These are phyloP conservation scores for Eristalinus sepulchralis DNA, from an alignment of 2,888 invertebrate species.

Conservation along the genomic window DNA sequence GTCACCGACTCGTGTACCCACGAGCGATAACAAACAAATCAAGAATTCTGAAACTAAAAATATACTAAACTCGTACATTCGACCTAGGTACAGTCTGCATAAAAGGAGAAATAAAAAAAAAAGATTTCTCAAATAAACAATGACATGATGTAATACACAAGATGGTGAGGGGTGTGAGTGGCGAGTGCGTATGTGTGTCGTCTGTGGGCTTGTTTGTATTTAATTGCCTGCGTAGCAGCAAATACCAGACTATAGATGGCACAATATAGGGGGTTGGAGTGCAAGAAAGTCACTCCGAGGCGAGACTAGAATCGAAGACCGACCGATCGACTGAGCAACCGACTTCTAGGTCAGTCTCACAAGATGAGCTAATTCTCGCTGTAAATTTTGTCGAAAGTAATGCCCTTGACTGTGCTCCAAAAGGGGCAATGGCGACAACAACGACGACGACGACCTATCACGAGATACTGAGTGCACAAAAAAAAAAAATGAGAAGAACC, in stretches of 20 bases:
- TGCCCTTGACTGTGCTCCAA: constrained; percentile 26
- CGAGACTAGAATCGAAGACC: not conserved
- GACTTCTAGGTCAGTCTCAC: constrained; percentile 13
- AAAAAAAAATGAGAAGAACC: not conserved
- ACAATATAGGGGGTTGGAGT: constrained; percentile 9
- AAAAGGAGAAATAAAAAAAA: constrained; percentile 30
- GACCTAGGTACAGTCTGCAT: constrained; percentile 68
- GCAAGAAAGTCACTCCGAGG: not conserved
- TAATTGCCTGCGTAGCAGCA: constrained; percentile 37
- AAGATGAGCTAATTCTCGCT: constrained; percentile 2
- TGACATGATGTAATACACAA: constrained; percentile 69
- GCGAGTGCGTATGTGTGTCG: not conserved
- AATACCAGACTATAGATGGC: constrained; percentile 24
- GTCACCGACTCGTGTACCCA: constrained; percentile 2
- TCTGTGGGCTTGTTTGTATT: not conserved
- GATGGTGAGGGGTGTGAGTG: constrained; percentile 38
- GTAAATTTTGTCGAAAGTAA: not conserved
- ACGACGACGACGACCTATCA: constrained; percentile 25
- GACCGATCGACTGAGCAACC: not conserved
- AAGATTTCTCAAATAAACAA: constrained; percentile 65
- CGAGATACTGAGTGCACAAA: constrained; percentile 39
- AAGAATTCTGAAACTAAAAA: constrained; percentile 54
- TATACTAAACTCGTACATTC: constrained; percentile 37
- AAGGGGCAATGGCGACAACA: not conserved
- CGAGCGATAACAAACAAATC: constrained; percentile 46